These are phyloP conservation scores for Sebastes diaconus DNA, from an alignment of 2,797 vertebrate species.

Conservation along the genomic window DNA sequence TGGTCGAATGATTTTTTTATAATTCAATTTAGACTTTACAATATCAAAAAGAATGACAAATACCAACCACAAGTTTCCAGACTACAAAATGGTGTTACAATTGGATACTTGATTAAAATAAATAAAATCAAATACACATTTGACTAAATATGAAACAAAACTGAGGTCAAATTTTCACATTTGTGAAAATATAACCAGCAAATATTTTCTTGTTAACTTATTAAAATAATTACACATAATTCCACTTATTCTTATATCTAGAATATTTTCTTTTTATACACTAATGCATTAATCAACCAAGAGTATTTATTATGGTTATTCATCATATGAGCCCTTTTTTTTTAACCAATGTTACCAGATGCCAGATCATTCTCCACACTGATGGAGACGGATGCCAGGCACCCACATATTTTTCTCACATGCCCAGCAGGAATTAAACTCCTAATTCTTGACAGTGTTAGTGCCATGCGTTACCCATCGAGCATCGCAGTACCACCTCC, in stretches of 20 bases:
- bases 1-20: neutral
- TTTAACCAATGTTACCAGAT: neutral
- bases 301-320: neutral
- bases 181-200: neutral
- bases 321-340: neutral
- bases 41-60: neutral
- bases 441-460: slow-evolving; percentile 44
- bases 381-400: neutral
- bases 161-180: neutral
- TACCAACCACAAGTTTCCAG: neutral
- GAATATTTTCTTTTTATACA: neutral
- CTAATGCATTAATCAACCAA: neutral
- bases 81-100: neutral
- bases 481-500: slow-evolving; percentile 58
- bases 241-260: neutral
- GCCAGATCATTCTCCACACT: neutral
- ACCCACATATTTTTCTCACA: slow-evolving; percentile 21
- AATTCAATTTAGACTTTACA: neutral
- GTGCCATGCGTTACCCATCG: slow-evolving; percentile 26
- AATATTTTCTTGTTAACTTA: neutral
- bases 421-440: slow-evolving; percentile 40
- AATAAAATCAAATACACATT: neutral
- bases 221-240: neutral
- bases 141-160: neutral
- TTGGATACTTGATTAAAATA: neutral